phyloP scores from a whole-genome alignment of 2,113 vertebrate species.

The Ramphastos sulfuratus region DNA sequence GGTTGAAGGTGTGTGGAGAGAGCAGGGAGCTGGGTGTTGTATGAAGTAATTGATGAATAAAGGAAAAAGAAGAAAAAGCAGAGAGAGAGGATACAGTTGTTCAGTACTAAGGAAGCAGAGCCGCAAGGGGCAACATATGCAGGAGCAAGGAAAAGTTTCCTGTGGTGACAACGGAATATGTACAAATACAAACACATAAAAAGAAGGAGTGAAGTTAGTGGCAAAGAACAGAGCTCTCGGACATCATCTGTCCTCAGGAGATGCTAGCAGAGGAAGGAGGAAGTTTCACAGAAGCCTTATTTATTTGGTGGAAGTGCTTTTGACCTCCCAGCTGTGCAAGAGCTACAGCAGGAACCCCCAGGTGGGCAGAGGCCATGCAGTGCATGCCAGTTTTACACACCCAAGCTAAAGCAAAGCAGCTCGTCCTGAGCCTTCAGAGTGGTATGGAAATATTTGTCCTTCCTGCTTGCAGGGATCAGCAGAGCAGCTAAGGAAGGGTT shows the following conservation, averaged over 20 bases:
- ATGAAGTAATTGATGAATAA: not conserved
- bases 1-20: not conserved
- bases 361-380: accelerated
- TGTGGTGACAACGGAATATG: accelerated
- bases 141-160: not conserved
- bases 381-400: accelerated
- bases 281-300: not conserved
- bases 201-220: not conserved
- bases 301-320: not conserved
- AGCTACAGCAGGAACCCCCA: not conserved
- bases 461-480: not conserved
- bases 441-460: not conserved
- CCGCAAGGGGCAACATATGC: not conserved
- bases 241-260: not conserved
- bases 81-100: not conserved
- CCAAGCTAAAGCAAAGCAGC: not conserved
- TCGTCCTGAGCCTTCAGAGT: not conserved
- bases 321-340: not conserved
- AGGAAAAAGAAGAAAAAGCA: not conserved
- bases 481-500: not conserved
- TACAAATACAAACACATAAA: not conserved
- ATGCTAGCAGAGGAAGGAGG: not conserved
- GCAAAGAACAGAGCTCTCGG: not conserved
- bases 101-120: not conserved
- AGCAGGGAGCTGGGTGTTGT: not conserved